phyloP scores from a whole-genome alignment of 2,113 vertebrate genomes.

The Istiophorus platypterus region DNA sequence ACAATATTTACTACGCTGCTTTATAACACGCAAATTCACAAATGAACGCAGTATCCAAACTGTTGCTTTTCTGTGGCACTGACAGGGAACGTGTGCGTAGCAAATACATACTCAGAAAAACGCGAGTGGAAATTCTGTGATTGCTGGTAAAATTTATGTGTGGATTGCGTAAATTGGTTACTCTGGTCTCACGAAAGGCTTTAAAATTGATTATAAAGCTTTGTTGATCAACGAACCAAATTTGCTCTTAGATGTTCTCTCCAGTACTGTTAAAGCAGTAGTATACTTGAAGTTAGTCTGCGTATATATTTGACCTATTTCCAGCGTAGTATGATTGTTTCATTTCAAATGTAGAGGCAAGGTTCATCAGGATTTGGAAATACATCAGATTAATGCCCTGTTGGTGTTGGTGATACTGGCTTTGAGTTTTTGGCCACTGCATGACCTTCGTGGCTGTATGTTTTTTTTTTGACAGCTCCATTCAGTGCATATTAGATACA shows the following conservation, averaged over 20 bases:
- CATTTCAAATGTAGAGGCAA: background rate
- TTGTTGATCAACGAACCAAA: background rate
- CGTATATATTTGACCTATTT: background rate
- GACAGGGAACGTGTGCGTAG: background rate
- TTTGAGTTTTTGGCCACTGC: conserved; percentile 4
- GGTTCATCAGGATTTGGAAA: background rate
- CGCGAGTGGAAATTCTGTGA: background rate
- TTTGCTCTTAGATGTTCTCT: background rate
- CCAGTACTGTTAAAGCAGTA: background rate
- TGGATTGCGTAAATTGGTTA: background rate
- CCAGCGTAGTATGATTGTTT: background rate
- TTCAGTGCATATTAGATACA: conserved; percentile 23
- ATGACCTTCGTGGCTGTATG: conserved; percentile 2
- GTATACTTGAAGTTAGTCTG: background rate
- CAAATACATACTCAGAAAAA: background rate
- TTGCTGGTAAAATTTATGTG: background rate
- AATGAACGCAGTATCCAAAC: background rate
- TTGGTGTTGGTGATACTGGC: conserved; percentile 7
- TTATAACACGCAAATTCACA: conserved; percentile 2
- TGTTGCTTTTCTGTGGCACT: background rate
- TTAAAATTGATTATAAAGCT: background rate
- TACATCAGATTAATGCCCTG: background rate
- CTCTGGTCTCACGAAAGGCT: background rate
- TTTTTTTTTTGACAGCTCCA: conserved; percentile 20
- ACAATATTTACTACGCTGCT: conserved; percentile 22